phyloP scores from a whole-genome alignment of 1,140 invertebrate genomes.

The Planococcus citri region DNA sequence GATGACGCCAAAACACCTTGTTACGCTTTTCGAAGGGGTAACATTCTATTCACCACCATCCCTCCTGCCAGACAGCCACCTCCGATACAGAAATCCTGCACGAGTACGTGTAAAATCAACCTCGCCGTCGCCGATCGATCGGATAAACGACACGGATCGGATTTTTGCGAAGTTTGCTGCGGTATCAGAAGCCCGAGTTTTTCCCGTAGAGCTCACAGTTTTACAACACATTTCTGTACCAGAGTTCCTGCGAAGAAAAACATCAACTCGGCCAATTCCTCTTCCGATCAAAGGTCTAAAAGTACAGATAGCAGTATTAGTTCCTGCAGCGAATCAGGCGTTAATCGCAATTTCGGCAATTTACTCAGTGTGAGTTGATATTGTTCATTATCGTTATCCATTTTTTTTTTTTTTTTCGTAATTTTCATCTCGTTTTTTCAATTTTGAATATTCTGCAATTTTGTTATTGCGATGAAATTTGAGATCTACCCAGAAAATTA shows the following conservation, averaged over 20 bases:
- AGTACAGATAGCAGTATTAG: not conserved
- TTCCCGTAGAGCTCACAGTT: constrained; percentile 30
- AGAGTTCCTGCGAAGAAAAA: constrained; percentile 35
- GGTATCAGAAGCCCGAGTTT: constrained; percentile 27
- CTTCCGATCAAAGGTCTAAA: not conserved
- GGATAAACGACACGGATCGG: not conserved
- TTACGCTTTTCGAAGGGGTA: constrained; percentile 40
- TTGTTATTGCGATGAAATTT: no score
- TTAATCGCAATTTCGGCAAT: not conserved
- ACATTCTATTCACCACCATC: constrained; percentile 41
- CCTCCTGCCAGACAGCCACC: constrained; percentile 10
- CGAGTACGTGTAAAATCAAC: constrained; percentile 54
- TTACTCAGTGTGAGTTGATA: not conserved
- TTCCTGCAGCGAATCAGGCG: not conserved
- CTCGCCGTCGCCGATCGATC: constrained; percentile 32
- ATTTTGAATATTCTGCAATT: no score
- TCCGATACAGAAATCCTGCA: constrained; percentile 34
- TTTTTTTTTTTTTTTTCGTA: no score
- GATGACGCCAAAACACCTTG: constrained; percentile 22
- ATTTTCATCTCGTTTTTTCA: no score
- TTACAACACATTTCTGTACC: constrained; percentile 36
- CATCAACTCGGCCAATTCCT: not conserved
- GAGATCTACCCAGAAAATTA: no score
- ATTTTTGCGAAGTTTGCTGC: constrained; percentile 25
- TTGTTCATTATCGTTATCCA: not conserved